phyloP scores from a whole-genome alignment of 2,888 invertebrate genomes.

The Halocaridina rubra region DNA sequence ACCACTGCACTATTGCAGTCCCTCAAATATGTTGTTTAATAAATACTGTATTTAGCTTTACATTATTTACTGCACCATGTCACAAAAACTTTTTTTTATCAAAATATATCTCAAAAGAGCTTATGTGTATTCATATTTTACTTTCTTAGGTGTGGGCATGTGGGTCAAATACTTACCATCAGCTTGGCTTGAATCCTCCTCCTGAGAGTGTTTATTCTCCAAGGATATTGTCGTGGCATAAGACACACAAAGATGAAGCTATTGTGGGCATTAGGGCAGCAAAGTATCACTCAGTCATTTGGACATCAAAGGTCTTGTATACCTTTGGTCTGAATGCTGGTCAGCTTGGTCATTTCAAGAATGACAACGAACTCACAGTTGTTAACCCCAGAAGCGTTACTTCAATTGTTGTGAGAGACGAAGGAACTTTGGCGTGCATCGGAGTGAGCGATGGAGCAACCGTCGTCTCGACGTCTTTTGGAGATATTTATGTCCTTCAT shows the following conservation, averaged over 20 bases:
- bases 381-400: conserved; percentile 44
- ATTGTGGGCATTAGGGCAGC: conserved; percentile 50
- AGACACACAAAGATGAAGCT: conserved; percentile 35
- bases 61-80: too few species aligned
- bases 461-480: conserved; percentile 39
- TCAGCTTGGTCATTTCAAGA: conserved; percentile 79
- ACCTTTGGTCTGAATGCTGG: conserved; percentile 87
- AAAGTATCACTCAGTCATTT: conserved; percentile 68
- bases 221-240: conserved; percentile 37
- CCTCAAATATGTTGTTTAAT: background rate
- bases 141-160: conserved; percentile 63
- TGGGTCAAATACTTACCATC: conserved; percentile 69
- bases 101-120: background rate
- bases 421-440: conserved; percentile 23
- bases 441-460: conserved; percentile 57
- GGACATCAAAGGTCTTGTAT: conserved; percentile 75
- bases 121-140: background rate
- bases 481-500: conserved; percentile 49
- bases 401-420: conserved; percentile 37
- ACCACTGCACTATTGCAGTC: too few species aligned
- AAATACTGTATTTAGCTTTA: too few species aligned
- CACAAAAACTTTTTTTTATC: background rate
- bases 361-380: conserved; percentile 63
- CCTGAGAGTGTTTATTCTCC: conserved; percentile 37
- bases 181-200: conserved; percentile 66